Base-by-base conservation (phyloP, 2,888 invertebrate genomes). In the Invenusta paracnida region DNA sequence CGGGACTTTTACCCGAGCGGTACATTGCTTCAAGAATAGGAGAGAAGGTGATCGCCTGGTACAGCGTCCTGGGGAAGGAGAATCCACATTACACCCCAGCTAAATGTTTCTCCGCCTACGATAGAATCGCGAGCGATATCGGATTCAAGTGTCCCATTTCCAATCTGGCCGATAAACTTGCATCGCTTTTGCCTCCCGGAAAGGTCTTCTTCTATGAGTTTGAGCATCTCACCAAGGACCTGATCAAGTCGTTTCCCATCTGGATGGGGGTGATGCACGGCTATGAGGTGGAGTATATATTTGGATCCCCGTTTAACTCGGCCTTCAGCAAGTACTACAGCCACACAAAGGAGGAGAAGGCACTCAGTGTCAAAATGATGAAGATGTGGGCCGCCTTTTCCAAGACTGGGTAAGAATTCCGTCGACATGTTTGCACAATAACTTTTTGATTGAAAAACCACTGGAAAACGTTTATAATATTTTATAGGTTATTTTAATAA, bases 381-480 rank as follows among this genome's bases (percentile, higher is more conserved):
- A 94, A 94, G 90, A 96, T 96, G 91, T 97, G 96, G 96, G 94
- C 96, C 0, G 96, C 96, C 91, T 97, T 97, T 91, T 97, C 96
- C 67, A 95, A 95, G 92, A 95, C 95, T 88, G 96, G 98, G 97
- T 98, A 93, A 87, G 5, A 30, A n/a, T n/a, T n/a, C n/a, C n/a
- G n/a, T n/a, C n/a, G n/a, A n/a, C n/a, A n/a, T n/a, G n/a, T n/a
- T n/a, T n/a, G n/a, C n/a, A n/a, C n/a, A n/a, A n/a, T n/a, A n/a
- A n/a, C n/a, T n/a, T n/a, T n/a, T n/a, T n/a, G n/a, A n/a, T n/a
- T n/a, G n/a, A n/a, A n/a, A n/a, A n/a, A n/a, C n/a, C n/a, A n/a
- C n/a, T n/a, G n/a, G n/a, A n/a, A n/a, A n/a, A n/a, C n/a, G n/a
- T n/a, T n/a, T n/a, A n/a, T n/a, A n/a, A n/a, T n/a, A n/a, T n/a